Conservation (phyloP, 2,888 invertebrate genomes). For the Volucella bombylans region DNA sequence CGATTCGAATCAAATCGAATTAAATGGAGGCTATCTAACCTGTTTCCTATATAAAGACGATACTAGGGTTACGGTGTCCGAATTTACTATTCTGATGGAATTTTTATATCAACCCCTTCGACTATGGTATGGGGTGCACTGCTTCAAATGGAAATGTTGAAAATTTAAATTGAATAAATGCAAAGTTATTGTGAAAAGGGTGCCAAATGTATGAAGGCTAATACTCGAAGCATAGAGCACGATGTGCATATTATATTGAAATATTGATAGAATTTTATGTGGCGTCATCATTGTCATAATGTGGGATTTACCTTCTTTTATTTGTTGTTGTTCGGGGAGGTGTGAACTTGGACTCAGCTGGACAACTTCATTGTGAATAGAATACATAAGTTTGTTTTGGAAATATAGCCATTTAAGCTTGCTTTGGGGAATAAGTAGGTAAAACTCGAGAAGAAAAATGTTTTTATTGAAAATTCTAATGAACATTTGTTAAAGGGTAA, state of each 20-base stretch:
- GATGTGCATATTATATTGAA: constrained; percentile 53
- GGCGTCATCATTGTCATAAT: constrained; percentile 69
- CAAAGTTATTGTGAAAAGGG: constrained; percentile 66
- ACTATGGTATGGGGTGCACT: constrained; percentile 10
- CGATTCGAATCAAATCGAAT: constrained; percentile 44
- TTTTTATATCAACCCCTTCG: constrained; percentile 12
- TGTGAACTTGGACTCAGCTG: constrained; percentile 67
- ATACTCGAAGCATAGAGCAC: constrained; percentile 23
- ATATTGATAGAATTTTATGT: constrained; percentile 67
- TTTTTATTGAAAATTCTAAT: background rate
- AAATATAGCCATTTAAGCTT: constrained; percentile 35
- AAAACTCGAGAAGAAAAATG: background rate
- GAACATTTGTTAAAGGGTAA: no score
- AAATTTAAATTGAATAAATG: constrained; percentile 73
- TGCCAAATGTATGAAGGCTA: constrained; percentile 42
- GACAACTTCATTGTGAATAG: constrained; percentile 27
- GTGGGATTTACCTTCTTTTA: constrained; percentile 44
- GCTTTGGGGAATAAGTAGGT: background rate
- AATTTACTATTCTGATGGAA: constrained; percentile 41
- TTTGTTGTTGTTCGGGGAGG: constrained; percentile 43
- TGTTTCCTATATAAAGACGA: constrained; percentile 47
- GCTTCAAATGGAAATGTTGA: constrained; percentile 62
- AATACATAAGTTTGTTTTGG: constrained; percentile 54
- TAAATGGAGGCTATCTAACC: constrained; percentile 54
- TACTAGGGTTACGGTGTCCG: constrained; percentile 48